A percentile compares a stretch with the other conserved stretches of the same genome.
Evolutionary conservation across 2,797 vertebrate species (phyloP).

Genomic region (Rousettus madagascariensis): DNA sequence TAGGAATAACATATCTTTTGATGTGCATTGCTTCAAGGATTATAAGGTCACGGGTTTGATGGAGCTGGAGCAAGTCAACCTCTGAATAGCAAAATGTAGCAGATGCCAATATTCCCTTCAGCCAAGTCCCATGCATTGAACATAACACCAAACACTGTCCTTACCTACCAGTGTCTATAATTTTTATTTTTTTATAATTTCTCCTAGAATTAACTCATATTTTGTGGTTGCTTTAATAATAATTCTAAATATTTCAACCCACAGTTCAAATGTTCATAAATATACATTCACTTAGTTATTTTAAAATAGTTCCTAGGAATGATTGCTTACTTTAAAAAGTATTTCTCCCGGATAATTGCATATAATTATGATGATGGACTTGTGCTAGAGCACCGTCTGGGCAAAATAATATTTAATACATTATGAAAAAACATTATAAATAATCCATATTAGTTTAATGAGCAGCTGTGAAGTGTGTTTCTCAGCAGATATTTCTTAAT

Average conservation of each 20-base stretch:
- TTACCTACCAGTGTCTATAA: no score
- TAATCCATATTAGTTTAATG: background rate
- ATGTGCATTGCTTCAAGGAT: background rate
- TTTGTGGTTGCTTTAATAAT: background rate
- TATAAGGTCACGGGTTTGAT: background rate
- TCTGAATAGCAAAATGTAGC: background rate
- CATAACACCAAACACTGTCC: background rate
- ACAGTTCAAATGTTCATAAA: background rate
- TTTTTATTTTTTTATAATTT: background rate
- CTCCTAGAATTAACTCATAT: background rate
- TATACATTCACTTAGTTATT: background rate
- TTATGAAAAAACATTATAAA: conserved; percentile 32
- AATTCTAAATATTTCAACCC: background rate
- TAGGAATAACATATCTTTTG: background rate
- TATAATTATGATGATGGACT: background rate
- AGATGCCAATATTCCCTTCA: background rate
- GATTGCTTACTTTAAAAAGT: background rate
- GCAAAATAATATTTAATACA: background rate
- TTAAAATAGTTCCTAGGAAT: background rate
- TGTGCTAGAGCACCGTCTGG: background rate
- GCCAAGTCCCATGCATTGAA: no score
- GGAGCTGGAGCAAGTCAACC: background rate
- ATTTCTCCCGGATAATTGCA: background rate
- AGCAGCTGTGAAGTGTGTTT: background rate
- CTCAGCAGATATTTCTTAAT: background rate